These are phyloP conservation scores for Brachionus paranguensis DNA, from an alignment of 1,140 invertebrate genomes.

Conservation along the genomic window DNA sequence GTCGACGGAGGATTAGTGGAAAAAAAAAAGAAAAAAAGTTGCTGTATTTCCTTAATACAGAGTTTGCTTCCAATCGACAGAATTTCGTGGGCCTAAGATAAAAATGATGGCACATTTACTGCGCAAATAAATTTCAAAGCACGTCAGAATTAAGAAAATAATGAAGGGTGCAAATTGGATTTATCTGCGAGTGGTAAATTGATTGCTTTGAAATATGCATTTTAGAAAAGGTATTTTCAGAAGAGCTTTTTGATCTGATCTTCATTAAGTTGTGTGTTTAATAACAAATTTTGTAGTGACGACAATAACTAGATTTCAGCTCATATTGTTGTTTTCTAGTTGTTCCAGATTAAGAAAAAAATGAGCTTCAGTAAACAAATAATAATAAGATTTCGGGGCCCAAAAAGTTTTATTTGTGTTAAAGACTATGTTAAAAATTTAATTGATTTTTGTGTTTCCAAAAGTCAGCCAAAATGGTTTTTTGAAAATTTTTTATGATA, in stretches of 20 bases:
- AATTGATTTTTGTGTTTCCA: conserved; percentile 25
- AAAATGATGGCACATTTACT: not conserved
- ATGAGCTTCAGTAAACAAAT: conserved; percentile 18
- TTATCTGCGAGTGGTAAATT: conserved; percentile 31
- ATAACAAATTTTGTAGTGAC: conserved; percentile 31
- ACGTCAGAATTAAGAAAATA: not conserved
- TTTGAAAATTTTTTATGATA: conserved; percentile 34
- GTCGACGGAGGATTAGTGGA: not conserved
- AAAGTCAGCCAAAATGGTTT: conserved; percentile 24
- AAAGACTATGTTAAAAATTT: not conserved
- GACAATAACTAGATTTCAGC: conserved; percentile 22
- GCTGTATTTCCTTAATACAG: not conserved
- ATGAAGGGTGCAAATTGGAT: not conserved
- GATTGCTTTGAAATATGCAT: not conserved
- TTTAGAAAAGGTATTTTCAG: conserved; percentile 19
- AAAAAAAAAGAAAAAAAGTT: not conserved
- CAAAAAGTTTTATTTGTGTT: not conserved
- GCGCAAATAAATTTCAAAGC: not conserved
- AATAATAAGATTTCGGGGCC: conserved; percentile 1
- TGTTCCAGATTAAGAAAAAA: conserved; percentile 30
- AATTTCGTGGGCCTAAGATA: not conserved
- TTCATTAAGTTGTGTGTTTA: conserved; percentile 17
- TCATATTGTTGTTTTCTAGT: not conserved
- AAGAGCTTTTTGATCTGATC: conserved; percentile 31
- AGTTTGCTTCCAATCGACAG: not conserved